phyloP scores from a whole-genome alignment of 1,140 invertebrate species.

The Leptinotarsa lineolata region DNA sequence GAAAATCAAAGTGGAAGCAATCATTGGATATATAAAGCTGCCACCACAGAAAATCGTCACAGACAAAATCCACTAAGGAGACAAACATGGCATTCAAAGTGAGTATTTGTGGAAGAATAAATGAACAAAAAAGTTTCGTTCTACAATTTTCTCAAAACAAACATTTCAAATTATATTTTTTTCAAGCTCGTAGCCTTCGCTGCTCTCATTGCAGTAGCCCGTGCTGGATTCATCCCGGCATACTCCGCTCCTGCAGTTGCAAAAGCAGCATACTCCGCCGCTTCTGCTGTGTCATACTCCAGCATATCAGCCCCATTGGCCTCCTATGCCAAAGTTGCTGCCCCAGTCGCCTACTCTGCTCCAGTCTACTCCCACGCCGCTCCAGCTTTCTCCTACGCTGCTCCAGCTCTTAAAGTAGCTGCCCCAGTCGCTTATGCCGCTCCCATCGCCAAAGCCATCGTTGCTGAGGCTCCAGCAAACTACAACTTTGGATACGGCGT shows the following conservation, averaged over 20 bases:
- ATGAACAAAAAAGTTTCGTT: background rate
- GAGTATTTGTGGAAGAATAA: background rate
- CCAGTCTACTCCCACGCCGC: background rate
- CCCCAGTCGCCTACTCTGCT: conserved; percentile 13
- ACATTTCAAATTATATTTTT: conserved; percentile 22
- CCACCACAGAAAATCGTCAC: background rate
- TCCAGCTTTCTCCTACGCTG: background rate
- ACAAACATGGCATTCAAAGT: conserved; percentile 29
- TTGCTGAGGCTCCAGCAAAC: conserved; percentile 39
- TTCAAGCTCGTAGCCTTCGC: conserved; percentile 58
- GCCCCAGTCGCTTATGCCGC: conserved; percentile 23
- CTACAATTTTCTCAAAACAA: too few relatives aligned
- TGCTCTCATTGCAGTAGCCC: conserved; percentile 56
- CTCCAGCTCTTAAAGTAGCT: background rate
- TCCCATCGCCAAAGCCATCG: conserved; percentile 4
- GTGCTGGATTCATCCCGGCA: conserved; percentile 48
- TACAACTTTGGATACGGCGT: conserved; percentile 44
- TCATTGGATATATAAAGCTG: background rate
- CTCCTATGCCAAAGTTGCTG: conserved; percentile 3
- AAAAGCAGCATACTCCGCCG: conserved; percentile 44
- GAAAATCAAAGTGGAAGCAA: too few relatives aligned
- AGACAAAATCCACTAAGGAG: background rate
- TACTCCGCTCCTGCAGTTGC: conserved; percentile 46
- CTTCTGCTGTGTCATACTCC: conserved; percentile 52
- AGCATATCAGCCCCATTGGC: conserved; percentile 31